Evolutionary conservation across 1,140 invertebrate genomes (phyloP), one percentile per base, ranked within the genome.

Genomic region (Brachionus paranguensis): DNA sequence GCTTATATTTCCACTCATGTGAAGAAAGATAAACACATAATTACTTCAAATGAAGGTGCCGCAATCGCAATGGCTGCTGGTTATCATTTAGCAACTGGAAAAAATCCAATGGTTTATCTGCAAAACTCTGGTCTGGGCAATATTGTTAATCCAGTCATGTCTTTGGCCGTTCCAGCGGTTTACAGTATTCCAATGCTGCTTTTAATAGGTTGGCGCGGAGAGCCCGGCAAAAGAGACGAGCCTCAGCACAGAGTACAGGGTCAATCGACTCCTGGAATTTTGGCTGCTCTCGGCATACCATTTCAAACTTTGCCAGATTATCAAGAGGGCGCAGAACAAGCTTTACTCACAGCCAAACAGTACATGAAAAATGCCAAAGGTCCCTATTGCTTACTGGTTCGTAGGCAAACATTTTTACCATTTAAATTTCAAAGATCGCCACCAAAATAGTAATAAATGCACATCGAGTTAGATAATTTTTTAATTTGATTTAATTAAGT

Each of bases 201-300:
- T n/a, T 86, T 91, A 72, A 87, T 91, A 85, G 90, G 90, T 17
- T 91, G 90, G 90, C 50, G 90, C 85, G 88, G 90, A 10, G 88
- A 90, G 85, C 90, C 90, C 76, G 90, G 90, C n/a, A 90, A 90
- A 85, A 79, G 89, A 83, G 90, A 91, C 86, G 90, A 91, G 85
- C 90, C 90, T 65, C 90, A 91, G 81, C 90, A 91, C 85, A 72
- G 85, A 43, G 86, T 88, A 12, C 90, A 91, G 85, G 90, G 90
- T 41, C 87, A 89, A 85, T 87, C 88, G 14, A 90, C 90, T 60
- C 88, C 89, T 50, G 87, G 87, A 65, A 81, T 90, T 85, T 50
- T 85, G 90, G 90, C 89, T 83, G 87, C 88, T n/a, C 85, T 91
- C 70, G 88, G 88, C 8, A 90, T 91, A 85, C 90, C 90, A 78